Evolutionary conservation across 2,888 invertebrate species (phyloP).

Genomic region (Phaedon cochleariae): DNA sequence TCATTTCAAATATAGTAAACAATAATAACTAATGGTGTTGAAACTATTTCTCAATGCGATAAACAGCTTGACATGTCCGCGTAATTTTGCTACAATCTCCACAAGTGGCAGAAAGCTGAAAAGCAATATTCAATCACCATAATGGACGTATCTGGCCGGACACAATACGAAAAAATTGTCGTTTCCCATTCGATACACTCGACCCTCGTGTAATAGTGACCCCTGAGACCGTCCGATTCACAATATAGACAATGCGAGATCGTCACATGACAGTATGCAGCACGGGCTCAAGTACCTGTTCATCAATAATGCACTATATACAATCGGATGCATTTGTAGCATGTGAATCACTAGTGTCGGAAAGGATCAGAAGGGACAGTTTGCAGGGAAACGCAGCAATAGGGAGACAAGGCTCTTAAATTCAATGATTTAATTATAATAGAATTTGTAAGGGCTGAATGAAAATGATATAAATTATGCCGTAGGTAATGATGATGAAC

Average conservation of each 20-base stretch:
- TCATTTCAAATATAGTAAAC: too few relatives aligned
- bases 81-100: not conserved
- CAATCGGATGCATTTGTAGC: slow-evolving; percentile 59
- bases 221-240: slow-evolving; percentile 18
- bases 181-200: slow-evolving; percentile 14
- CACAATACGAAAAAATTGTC: slow-evolving; percentile 14
- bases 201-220: slow-evolving; percentile 25
- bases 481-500: too few relatives aligned
- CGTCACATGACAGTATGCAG: slow-evolving; percentile 38
- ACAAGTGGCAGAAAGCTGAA: not conserved
- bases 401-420: not conserved
- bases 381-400: not conserved
- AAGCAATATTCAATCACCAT: not conserved
- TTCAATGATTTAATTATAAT: too few relatives aligned
- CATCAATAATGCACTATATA: slow-evolving; percentile 61
- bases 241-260: slow-evolving; percentile 15
- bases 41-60: too few relatives aligned
- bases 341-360: slow-evolving; percentile 51
- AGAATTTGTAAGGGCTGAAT: too few relatives aligned
- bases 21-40: too few relatives aligned
- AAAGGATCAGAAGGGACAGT: slow-evolving; percentile 18
- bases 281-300: slow-evolving; percentile 59
- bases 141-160: not conserved
- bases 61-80: slow-evolving; percentile 18
- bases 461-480: too few relatives aligned